Base-by-base conservation (phyloP, 2,888 invertebrate species). In the Drosophila vallismaia region DNA sequence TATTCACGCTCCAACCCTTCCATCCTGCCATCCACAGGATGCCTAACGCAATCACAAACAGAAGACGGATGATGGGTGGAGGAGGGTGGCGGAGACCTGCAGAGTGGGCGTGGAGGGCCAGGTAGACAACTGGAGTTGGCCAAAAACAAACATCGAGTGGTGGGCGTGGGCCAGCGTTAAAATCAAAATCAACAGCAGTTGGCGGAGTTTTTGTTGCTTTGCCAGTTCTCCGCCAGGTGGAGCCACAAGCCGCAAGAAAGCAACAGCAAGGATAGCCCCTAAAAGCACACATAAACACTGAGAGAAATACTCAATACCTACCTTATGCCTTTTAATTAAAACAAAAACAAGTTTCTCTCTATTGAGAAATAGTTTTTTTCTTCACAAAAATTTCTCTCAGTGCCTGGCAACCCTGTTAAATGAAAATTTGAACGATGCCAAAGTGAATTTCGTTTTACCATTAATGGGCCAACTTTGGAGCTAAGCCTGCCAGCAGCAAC, bases 401-500 rank as follows among this genome's bases (percentile, higher is more conserved):
- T 60, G 60, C 50, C 33, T 33, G 10, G 28, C 45, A 46, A 53
- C 24, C 31, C 33, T 44, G 45, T 36, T 5, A 63, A 67, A 31
- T 51, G 36, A 24, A 50, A 44, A 50, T 62, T 63, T 50, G 19
- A 45, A 38, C 46, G 14, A 29, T 46, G 36, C 45, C 67, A 82
- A 75, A 78, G 68, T 79, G 73, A 64, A 77, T 77, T 77, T 62
- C 40, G 59, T 66, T 48, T 42, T 38, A 52, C 70, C 56, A 74
- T 76, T 76, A 83, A 80, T 83, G 68, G 66, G 45, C 52, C 64
- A 86, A 71, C 67, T 79, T 86, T 79, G 62, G 62, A 69, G 69
- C 77, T 74, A 83, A 83, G 70, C 62, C 70, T 58, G 59, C 56
- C 42, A 57, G 64, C 62, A 33, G 66, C 33, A 60, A 38, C 53